These are phyloP conservation scores for Hemicrepidius hirtus DNA, from an alignment of 2,888 invertebrate species.

Conservation along the genomic window DNA sequence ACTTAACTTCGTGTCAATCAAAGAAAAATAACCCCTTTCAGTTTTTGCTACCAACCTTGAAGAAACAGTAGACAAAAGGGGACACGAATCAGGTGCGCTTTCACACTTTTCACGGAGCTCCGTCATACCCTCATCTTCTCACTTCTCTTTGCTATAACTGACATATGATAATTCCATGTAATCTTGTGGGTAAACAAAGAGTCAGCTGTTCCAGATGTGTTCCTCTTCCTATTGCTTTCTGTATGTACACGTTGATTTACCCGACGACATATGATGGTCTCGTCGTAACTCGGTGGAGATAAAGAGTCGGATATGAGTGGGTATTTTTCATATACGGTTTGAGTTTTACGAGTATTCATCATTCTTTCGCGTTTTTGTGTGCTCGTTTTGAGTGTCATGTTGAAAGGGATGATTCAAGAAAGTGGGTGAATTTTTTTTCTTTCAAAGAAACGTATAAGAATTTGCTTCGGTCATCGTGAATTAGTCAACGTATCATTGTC, in stretches of 20 bases:
- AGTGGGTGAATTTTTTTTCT: not conserved
- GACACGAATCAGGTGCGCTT: constrained; percentile 19
- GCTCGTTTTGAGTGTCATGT: constrained; percentile 11
- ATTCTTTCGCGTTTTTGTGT: constrained; percentile 5
- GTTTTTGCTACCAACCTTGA: not conserved
- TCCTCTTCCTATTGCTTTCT: constrained; percentile 1
- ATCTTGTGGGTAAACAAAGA: constrained; percentile 25
- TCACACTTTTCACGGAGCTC: not conserved
- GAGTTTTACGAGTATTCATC: constrained; percentile 19
- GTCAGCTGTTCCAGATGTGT: constrained; percentile 27
- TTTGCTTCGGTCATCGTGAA: no score
- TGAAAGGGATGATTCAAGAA: not conserved
- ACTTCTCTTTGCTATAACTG: constrained; percentile 16
- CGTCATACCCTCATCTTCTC: constrained; percentile 22
- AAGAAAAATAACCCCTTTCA: constrained; percentile 9
- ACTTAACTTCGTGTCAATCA: constrained; percentile 26
- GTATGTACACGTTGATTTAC: not conserved
- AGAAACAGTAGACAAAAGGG: not conserved
- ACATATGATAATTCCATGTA: constrained; percentile 23
- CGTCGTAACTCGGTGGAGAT: constrained; percentile 15
- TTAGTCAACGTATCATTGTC: no score
- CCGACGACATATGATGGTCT: constrained; percentile 12
- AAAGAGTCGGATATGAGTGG: constrained; percentile 18
- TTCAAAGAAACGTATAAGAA: no score
- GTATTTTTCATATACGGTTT: constrained; percentile 19